Evolutionary conservation across 2,113 vertebrate genomes (phyloP).

Genomic region (Platycercus adscitus): DNA sequence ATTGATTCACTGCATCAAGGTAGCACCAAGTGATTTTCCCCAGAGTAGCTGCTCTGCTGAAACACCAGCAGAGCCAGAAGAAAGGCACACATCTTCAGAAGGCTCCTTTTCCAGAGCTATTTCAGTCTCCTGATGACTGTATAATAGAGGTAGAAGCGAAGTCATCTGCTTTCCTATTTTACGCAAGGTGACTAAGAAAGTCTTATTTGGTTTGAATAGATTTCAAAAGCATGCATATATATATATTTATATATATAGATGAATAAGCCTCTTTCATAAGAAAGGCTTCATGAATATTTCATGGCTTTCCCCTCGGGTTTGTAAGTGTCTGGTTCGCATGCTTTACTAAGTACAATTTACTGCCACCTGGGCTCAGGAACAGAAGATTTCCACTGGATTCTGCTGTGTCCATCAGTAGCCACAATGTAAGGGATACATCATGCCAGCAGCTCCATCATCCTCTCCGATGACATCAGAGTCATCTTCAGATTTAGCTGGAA

Average conservation of each 20-base stretch:
- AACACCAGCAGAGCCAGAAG: not conserved
- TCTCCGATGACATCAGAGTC: not conserved
- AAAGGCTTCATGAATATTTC: conserved; percentile 65
- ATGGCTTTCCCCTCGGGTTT: not conserved
- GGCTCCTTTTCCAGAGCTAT: conserved; percentile 21
- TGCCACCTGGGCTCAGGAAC: not conserved
- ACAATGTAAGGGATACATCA: not conserved
- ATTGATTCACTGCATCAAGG: conserved; percentile 13
- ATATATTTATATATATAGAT: not conserved
- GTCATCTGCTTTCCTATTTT: conserved; percentile 62
- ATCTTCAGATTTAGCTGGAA: not conserved
- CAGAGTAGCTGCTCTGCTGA: conserved; percentile 8
- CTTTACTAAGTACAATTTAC: conserved; percentile 9
- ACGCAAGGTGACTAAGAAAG: conserved; percentile 46
- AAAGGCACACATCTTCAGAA: conserved; percentile 8
- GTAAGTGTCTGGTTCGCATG: conserved; percentile 39
- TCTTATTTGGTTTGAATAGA: conserved; percentile 62
- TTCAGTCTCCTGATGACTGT: conserved; percentile 34
- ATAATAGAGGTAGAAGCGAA: conserved; percentile 18
- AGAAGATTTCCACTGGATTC: not conserved
- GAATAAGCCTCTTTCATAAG: conserved; percentile 66
- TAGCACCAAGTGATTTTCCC: conserved; percentile 29
- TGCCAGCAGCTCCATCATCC: not conserved
- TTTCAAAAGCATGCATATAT: conserved; percentile 40
- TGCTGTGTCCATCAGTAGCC: not conserved